phyloP scores from a whole-genome alignment of 1,140 invertebrate species.

The Drosophila jambulina region DNA sequence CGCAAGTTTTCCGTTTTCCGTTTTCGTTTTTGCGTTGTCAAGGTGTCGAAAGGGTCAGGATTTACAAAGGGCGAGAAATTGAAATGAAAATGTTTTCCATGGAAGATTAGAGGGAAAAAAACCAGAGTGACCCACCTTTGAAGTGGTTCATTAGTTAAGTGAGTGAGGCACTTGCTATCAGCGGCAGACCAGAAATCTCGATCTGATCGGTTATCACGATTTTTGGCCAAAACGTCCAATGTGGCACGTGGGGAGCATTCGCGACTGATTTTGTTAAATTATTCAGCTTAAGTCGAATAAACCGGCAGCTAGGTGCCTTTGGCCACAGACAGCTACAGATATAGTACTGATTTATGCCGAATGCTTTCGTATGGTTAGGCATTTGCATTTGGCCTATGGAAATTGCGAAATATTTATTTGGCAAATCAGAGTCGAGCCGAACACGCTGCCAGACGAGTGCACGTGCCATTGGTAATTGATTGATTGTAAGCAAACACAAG shows the following conservation, averaged over 20 bases:
- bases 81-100: conserved; percentile 27
- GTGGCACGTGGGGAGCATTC: conserved; percentile 19
- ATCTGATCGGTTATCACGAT: conserved; percentile 2
- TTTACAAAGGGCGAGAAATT: conserved; percentile 11
- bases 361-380: conserved; percentile 31
- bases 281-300: conserved; percentile 47
- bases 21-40: conserved; percentile 5
- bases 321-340: conserved; percentile 12
- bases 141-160: conserved; percentile 59
- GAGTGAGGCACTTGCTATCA: conserved; percentile 28
- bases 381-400: conserved; percentile 59
- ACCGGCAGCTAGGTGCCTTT: conserved; percentile 16
- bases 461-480: conserved; percentile 62
- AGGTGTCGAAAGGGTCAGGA: conserved; percentile 35
- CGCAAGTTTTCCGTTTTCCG: conserved; percentile 9
- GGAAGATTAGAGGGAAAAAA: conserved; percentile 3
- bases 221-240: conserved; percentile 8
- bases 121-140: conserved; percentile 22
- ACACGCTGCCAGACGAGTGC: conserved; percentile 49
- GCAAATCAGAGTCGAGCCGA: conserved; percentile 40
- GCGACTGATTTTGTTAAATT: conserved; percentile 39
- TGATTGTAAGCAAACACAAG: conserved; percentile 48
- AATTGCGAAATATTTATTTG: conserved; percentile 62
- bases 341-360: conserved; percentile 36
- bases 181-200: conserved; percentile 3